Evolutionary conservation across 2,113 vertebrate genomes (phyloP).

Genomic region (Regulus satrapa): DNA sequence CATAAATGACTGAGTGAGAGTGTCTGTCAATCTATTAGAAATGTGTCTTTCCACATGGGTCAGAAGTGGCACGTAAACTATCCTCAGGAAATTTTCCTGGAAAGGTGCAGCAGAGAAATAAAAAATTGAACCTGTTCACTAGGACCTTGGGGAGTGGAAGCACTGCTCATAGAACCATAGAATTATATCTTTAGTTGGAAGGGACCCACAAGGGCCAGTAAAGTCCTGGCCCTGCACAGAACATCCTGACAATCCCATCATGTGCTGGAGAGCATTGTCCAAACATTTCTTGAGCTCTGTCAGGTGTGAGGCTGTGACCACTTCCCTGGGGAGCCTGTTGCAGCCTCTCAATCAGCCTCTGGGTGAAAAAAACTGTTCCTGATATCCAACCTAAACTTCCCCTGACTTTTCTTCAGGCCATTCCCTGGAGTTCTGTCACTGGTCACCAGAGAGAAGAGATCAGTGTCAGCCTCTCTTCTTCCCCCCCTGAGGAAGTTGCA

Average conservation of each 20-base stretch:
- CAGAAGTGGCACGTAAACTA: neutral
- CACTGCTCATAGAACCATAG: neutral
- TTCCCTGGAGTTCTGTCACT: rapidly evolving
- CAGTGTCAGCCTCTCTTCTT: neutral
- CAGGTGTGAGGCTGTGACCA: neutral
- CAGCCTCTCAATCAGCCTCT: neutral
- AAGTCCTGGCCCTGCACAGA: neutral
- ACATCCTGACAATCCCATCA: neutral
- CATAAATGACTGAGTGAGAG: neutral
- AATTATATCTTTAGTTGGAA: neutral
- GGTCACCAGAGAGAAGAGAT: neutral
- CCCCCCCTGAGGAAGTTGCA: neutral
- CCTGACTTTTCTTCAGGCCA: neutral
- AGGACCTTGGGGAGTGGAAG: neutral
- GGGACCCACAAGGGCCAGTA: neutral
- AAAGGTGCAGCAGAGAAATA: neutral
- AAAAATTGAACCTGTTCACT: neutral
- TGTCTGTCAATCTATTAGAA: neutral
- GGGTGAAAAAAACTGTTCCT: neutral
- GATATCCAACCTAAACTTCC: neutral
- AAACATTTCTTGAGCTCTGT: neutral
- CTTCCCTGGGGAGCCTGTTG: neutral
- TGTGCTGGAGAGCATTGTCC: neutral
- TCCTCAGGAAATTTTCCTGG: neutral
- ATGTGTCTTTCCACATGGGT: neutral